Base-by-base conservation (phyloP, 2,888 invertebrate genomes). In the Adela reaumurella region DNA sequence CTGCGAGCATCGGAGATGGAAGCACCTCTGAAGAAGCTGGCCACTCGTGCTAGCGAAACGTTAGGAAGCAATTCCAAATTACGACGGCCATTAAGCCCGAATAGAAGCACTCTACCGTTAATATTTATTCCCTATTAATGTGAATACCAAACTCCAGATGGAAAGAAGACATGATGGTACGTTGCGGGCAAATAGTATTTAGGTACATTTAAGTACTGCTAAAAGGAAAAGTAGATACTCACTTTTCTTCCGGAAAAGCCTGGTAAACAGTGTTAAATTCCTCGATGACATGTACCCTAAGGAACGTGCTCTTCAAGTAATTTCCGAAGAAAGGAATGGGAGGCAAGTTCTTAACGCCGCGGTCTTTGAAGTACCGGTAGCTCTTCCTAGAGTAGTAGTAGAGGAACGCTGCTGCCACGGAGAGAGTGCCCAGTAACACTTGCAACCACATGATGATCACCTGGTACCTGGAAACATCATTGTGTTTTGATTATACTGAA, bases 241-340 rank as follows among this genome's bases (percentile, higher is more conserved):
- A 69, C 70, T 58, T 67, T 53, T 74, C 73, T 50, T 63, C 60
- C 0, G 73, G 74, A 46, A 67, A 73, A 3, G 67, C 63, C n/a
- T 53, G 62, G 46, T 74, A 69, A 1, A 69, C 56, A 0, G 51
- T 56, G 49, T 65, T 59, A 0, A 71, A 11, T 45, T 74, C 74
- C 2, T 69, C 62, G 17, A 62, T 6, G 1, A 63, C 18, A 54
- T 76, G 74, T 6, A 49, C 57, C 47, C 50, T 67, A 19, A 55
- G 6, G 2, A 69, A 56, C 0, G 62, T 61, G 43, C 63, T 61
- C 0, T 53, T 49, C 0, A 62, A 48, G 0, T 53, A 50, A 44
- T 76, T 74, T 0, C 78, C 78, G 46, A 74, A 74, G 2, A 74
- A 5, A 0, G 74, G 77, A 14, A 64, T 45, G 0, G 70, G 70